Percentiles rank a stretch among this genome's conserved stretches.
Conservation (phyloP, 2,888 invertebrate species). For the Dioctria linearis region DNA sequence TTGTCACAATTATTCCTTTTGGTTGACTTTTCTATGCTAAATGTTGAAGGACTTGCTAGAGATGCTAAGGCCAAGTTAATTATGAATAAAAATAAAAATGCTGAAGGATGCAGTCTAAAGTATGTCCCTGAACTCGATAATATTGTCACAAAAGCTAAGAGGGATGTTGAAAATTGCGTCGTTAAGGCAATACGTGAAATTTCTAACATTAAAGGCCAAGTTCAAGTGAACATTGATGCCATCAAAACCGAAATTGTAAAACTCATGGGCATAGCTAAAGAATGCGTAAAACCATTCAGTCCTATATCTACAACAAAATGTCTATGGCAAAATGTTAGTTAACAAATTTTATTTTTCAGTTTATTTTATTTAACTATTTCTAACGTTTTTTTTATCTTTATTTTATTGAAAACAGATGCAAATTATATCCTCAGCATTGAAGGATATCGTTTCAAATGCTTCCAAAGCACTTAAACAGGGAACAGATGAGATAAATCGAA, state of each 20-base stretch:
- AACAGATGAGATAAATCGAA: neutral
- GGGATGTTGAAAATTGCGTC: conserved; percentile 9
- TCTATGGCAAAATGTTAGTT: conserved; percentile 5
- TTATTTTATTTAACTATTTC: neutral
- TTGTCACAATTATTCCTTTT: neutral
- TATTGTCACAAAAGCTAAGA: neutral
- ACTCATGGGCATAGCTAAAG: neutral
- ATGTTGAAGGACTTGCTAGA: neutral
- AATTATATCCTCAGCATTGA: neutral
- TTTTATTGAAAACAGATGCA: neutral
- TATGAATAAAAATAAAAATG: neutral
- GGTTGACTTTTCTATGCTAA: neutral
- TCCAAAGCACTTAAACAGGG: neutral
- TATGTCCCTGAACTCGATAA: neutral
- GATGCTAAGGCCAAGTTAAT: neutral
- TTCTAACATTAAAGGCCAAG: neutral
- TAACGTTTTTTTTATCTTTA: neutral
- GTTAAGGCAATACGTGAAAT: conserved; percentile 9
- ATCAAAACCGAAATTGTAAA: neutral
- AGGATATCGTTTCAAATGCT: neutral
- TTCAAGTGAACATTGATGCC: neutral
- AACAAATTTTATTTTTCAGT: neutral
- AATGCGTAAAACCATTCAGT: neutral
- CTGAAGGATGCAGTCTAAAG: neutral
- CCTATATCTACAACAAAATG: conserved; percentile 3